phyloP scores from a whole-genome alignment of 2,888 invertebrate species.

The Melipona bicolor region DNA sequence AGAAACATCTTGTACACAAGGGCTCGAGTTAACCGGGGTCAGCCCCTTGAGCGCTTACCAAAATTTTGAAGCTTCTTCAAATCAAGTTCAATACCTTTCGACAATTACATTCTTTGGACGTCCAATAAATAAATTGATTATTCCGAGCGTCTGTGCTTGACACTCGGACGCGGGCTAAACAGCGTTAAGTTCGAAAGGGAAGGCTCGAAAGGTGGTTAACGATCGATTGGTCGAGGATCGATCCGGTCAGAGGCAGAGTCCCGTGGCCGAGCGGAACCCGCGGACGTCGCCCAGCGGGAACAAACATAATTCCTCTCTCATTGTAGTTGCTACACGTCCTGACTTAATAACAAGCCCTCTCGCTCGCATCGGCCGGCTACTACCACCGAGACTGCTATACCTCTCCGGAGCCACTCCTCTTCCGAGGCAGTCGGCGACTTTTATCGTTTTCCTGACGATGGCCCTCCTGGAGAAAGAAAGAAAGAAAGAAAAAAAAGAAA shows the following conservation, averaged over 20 bases:
- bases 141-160: too few relatives aligned
- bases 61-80: too few relatives aligned
- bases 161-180: too few relatives aligned
- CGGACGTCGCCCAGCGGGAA: constrained; percentile 32
- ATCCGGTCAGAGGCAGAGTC: neutral
- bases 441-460: constrained; percentile 72
- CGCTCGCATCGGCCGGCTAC: constrained; percentile 37
- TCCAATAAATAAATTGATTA: too few relatives aligned
- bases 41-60: too few relatives aligned
- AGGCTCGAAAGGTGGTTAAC: neutral
- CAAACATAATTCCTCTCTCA: constrained; percentile 59
- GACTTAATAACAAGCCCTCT: constrained; percentile 66
- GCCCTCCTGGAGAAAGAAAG: constrained; percentile 42
- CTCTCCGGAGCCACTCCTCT: constrained; percentile 59
- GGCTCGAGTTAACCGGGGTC: too few relatives aligned
- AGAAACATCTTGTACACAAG: too few relatives aligned
- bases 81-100: too few relatives aligned
- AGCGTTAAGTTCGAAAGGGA: neutral
- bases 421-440: constrained; percentile 61
- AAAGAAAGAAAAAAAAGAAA: constrained; percentile 65
- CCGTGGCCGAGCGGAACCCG: constrained; percentile 26
- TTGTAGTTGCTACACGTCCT: constrained; percentile 69
- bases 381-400: constrained; percentile 43
- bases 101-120: too few relatives aligned
- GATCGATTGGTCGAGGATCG: neutral